Percentiles rank a stretch among this genome's conserved stretches.
These are phyloP conservation scores for Temnothorax rugatulus DNA, from an alignment of 2,888 invertebrate genomes.

Conservation along the genomic window DNA sequence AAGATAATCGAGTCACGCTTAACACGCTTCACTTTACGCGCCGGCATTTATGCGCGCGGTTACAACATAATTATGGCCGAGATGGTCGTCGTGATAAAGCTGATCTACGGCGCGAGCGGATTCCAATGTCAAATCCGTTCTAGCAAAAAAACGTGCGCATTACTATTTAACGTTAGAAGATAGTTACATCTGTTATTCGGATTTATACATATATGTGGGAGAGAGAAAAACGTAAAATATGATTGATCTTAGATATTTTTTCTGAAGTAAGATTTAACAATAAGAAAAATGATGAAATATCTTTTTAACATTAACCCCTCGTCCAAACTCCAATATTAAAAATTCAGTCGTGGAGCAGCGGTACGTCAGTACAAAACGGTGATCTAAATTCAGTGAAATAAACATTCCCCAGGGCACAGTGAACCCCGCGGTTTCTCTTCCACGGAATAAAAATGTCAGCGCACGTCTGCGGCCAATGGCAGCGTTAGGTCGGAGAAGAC, in stretches of 20 bases:
- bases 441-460: constrained; percentile 50
- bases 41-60: constrained; percentile 40
- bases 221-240: background rate
- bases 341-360: constrained; percentile 7
- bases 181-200: background rate
- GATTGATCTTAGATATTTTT: background rate
- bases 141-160: background rate
- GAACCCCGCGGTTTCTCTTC: constrained; percentile 36
- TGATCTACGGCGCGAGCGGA: constrained; percentile 23
- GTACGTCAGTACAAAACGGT: constrained; percentile 17
- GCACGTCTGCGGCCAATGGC: constrained; percentile 52
- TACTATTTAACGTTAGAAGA: background rate
- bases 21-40: constrained; percentile 56
- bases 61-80: constrained; percentile 53
- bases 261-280: background rate
- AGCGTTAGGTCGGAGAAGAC: constrained; percentile 44
- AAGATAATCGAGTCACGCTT: constrained; percentile 55
- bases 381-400: constrained; percentile 55
- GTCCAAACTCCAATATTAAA: background rate
- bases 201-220: background rate
- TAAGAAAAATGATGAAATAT: background rate
- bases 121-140: constrained; percentile 27
- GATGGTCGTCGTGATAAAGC: constrained; percentile 35
- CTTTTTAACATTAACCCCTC: background rate
- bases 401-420: constrained; percentile 46